Conservation (phyloP, 2,888 invertebrate genomes). For the Drosophila limbata region DNA sequence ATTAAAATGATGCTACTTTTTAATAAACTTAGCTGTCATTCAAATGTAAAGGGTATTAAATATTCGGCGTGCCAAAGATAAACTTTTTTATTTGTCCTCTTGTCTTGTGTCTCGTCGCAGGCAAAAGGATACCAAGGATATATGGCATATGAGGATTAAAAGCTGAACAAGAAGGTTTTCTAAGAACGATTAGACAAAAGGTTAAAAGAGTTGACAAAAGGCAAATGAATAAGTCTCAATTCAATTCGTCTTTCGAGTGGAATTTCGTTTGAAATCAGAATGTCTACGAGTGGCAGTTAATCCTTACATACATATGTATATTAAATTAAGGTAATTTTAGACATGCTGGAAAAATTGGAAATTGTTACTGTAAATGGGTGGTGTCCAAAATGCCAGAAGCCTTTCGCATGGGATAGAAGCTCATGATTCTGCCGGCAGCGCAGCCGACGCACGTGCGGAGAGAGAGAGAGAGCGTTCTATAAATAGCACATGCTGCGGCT, state of each 20-base stretch:
- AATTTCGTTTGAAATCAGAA: constrained; percentile 33
- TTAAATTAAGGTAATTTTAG: constrained; percentile 9
- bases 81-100: background rate
- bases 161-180: constrained; percentile 31
- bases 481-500: no score
- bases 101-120: constrained; percentile 7
- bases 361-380: no score
- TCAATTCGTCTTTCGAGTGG: constrained; percentile 15
- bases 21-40: no score
- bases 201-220: constrained; percentile 34
- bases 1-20: no score
- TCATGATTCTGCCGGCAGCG: no score
- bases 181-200: constrained; percentile 36
- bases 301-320: no score
- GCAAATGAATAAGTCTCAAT: constrained; percentile 26
- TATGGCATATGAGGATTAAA: constrained; percentile 37
- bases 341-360: no score
- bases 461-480: no score
- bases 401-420: no score
- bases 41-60: background rate
- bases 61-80: background rate
- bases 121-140: constrained; percentile 25
- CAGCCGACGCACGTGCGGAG: no score
- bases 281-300: constrained; percentile 15
- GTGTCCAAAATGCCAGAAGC: no score